A percentile compares a stretch with the other conserved stretches of the same genome.
phyloP scores from a whole-genome alignment of 2,113 vertebrate species.

The Puntigrus tetrazona region DNA sequence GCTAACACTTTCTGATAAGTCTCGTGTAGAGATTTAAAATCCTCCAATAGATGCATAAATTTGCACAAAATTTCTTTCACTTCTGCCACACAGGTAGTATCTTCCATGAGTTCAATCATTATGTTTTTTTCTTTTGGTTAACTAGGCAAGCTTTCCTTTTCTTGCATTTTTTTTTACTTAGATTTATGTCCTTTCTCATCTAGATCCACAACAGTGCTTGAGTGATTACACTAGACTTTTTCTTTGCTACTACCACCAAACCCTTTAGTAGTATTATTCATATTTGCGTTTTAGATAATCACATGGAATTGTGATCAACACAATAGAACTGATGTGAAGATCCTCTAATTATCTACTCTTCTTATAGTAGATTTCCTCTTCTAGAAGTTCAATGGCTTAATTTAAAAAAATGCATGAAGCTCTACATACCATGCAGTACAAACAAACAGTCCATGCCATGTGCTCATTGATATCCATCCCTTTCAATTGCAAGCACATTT shows the following conservation, averaged over 20 bases:
- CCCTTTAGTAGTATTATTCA: too few relatives aligned
- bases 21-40: slow-evolving; percentile 25
- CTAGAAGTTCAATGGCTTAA: too few relatives aligned
- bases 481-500: not conserved
- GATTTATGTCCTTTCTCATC: not conserved
- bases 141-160: slow-evolving; percentile 27
- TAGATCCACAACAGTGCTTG: slow-evolving; percentile 9
- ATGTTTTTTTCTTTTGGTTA: slow-evolving; percentile 32
- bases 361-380: too few relatives aligned
- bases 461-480: not conserved
- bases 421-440: too few relatives aligned
- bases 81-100: slow-evolving; percentile 1
- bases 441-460: not conserved
- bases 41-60: slow-evolving; percentile 13
- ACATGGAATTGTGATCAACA: too few relatives aligned
- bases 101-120: slow-evolving; percentile 32
- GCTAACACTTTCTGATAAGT: too few relatives aligned
- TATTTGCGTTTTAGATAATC: too few relatives aligned
- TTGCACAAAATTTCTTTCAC: slow-evolving; percentile 16
- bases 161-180: slow-evolving; percentile 11
- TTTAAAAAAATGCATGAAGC: too few relatives aligned
- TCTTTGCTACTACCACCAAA: not conserved
- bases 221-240: not conserved
- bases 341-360: too few relatives aligned
- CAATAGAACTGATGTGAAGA: too few relatives aligned